Percentiles rank a stretch among this genome's conserved stretches.
Conservation (phyloP, 2,888 invertebrate species). For the Parasteatoda lunata region DNA sequence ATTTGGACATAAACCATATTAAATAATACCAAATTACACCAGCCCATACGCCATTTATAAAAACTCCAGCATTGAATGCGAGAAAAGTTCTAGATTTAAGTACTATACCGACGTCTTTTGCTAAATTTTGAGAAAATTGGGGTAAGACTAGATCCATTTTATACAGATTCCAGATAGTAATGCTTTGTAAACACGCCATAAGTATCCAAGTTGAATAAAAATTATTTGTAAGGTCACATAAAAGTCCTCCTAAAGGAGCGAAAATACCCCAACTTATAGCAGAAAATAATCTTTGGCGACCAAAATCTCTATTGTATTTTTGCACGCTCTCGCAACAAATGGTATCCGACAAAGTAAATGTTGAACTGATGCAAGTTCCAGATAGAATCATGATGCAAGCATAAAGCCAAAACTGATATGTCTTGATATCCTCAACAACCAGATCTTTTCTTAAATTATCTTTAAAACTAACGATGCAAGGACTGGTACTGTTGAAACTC, state of each 20-base stretch:
- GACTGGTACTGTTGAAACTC: not conserved
- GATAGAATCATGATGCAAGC: slow-evolving; percentile 49
- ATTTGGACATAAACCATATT: slow-evolving; percentile 42
- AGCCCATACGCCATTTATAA: slow-evolving; percentile 51
- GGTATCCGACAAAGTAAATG: slow-evolving; percentile 69
- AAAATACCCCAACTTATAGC: slow-evolving; percentile 67
- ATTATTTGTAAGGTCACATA: slow-evolving; percentile 27
- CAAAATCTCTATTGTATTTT: slow-evolving; percentile 53
- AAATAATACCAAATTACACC: slow-evolving; percentile 59
- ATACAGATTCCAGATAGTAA: slow-evolving; percentile 33
- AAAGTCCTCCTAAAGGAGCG: slow-evolving; percentile 27
- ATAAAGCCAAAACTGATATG: slow-evolving; percentile 65
- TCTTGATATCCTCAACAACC: too few species aligned
- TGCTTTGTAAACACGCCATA: not conserved
- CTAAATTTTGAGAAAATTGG: slow-evolving; percentile 21
- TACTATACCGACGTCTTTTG: slow-evolving; percentile 23
- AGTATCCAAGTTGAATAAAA: slow-evolving; percentile 19
- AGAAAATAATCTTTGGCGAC: slow-evolving; percentile 69
- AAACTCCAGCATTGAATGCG: slow-evolving; percentile 30
- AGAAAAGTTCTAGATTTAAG: slow-evolving; percentile 24
- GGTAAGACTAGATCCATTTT: slow-evolving; percentile 30
- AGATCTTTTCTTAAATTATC: too few species aligned
- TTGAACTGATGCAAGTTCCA: slow-evolving; percentile 56
- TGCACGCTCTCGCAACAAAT: slow-evolving; percentile 64
- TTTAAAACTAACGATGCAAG: not conserved